A percentile compares a stretch with the other conserved stretches of the same genome.
Evolutionary conservation across 2,113 vertebrate genomes (phyloP).

Genomic region (Vireo altiloquus): DNA sequence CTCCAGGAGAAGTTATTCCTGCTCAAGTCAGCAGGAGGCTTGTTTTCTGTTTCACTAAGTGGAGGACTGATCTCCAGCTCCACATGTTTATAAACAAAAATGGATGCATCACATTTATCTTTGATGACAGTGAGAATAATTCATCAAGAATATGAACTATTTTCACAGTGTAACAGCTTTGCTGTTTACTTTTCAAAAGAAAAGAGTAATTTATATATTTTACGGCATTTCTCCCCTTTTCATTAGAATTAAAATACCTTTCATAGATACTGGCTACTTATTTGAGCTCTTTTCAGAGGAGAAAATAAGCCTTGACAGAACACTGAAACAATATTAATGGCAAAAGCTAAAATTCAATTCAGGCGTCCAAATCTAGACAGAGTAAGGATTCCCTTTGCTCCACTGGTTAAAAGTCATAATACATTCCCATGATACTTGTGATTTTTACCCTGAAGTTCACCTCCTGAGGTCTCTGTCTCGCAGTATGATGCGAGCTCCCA

Average conservation of each 20-base stretch:
- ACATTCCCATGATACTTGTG: rapidly evolving
- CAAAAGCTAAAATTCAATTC: not conserved
- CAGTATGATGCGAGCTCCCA: not conserved
- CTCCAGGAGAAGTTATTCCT: not conserved
- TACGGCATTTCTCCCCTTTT: not conserved
- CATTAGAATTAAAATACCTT: not conserved
- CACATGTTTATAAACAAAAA: not conserved
- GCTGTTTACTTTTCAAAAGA: not conserved
- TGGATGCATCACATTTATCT: not conserved
- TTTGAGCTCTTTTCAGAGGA: not conserved
- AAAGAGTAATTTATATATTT: not conserved
- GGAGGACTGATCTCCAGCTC: not conserved
- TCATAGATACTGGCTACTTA: not conserved
- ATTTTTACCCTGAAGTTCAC: not conserved
- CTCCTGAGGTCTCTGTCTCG: not conserved
- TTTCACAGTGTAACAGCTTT: not conserved
- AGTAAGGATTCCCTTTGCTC: not conserved
- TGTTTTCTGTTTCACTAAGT: not conserved
- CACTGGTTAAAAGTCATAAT: not conserved
- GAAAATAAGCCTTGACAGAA: not conserved
- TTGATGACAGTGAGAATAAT: not conserved
- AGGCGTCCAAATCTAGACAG: not conserved
- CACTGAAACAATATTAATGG: not conserved
- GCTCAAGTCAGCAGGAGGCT: not conserved
- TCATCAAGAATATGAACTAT: not conserved